Percentiles rank a stretch among this genome's conserved stretches.
These are phyloP conservation scores for Eucidaris tribuloides DNA, from an alignment of 35 echinoderm and acorn worm genomes.

Conservation along the genomic window DNA sequence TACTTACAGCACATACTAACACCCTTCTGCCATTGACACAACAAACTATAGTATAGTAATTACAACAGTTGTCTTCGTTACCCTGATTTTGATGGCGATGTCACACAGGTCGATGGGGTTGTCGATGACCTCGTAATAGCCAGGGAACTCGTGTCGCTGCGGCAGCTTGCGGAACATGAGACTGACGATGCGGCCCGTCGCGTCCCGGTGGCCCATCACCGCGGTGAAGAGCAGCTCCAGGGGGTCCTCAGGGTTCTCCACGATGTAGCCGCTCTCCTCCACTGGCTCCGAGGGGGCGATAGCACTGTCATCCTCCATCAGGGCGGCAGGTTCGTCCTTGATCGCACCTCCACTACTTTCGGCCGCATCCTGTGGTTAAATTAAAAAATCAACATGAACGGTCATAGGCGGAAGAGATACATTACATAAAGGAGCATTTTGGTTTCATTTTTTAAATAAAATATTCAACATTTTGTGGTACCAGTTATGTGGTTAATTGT, in stretches of 20 bases:
- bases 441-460: too few species aligned
- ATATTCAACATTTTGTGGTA: too few species aligned
- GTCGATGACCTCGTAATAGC: conserved; percentile 94
- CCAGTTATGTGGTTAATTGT: too few species aligned
- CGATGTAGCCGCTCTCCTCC: conserved; percentile 33
- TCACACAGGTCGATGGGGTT: conserved; percentile 95
- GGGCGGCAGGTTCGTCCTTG: too few species aligned
- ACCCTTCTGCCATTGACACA: too few species aligned
- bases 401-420: too few species aligned
- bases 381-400: too few species aligned
- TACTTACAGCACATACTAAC: too few species aligned
- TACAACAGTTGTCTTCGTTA: too few species aligned
- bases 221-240: conserved; percentile 84
- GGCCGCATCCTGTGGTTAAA: too few species aligned
- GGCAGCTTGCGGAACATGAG: conserved; percentile 93
- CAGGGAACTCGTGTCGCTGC: conserved; percentile 75
- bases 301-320: background rate
- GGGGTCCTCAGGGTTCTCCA: conserved; percentile 75
- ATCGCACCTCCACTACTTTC: background rate
- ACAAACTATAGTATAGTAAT: too few species aligned
- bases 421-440: too few species aligned
- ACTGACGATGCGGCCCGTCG: conserved; percentile 70
- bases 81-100: conserved; percentile 88
- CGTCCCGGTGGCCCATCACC: conserved; percentile 77
- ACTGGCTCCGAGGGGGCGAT: background rate